These are phyloP conservation scores for Eudyptes chrysolophus DNA, from an alignment of 2,113 vertebrate species.

Conservation along the genomic window DNA sequence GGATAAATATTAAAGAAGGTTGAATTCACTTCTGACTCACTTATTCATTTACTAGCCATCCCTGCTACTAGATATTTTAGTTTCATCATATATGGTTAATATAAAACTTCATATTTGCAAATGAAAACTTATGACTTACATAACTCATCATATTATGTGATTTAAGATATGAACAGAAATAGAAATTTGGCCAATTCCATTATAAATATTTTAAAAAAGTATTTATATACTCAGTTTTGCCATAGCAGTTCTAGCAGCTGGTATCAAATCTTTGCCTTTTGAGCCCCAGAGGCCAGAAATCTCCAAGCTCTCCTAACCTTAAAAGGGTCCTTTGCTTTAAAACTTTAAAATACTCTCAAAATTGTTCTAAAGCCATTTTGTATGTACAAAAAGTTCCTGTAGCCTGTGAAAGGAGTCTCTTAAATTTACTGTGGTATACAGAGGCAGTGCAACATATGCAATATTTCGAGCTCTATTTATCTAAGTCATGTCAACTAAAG, in stretches of 20 bases:
- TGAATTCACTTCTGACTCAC: neutral
- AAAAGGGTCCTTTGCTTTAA: neutral
- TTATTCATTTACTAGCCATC: neutral
- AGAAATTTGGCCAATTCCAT: neutral
- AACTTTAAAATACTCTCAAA: neutral
- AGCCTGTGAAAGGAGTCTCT: neutral
- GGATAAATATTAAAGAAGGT: neutral
- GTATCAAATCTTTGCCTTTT: neutral
- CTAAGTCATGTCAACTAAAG: neutral
- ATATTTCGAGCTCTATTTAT: neutral
- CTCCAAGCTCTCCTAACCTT: neutral
- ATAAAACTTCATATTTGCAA: neutral
- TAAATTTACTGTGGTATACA: neutral
- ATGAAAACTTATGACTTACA: neutral
- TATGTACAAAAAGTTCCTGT: neutral
- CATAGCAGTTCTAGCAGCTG: neutral
- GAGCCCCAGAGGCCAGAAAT: neutral
- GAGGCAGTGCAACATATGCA: neutral
- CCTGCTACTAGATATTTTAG: neutral
- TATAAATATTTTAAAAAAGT: neutral
- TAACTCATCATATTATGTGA: neutral
- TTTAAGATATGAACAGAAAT: neutral
- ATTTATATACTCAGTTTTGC: neutral
- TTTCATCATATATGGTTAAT: neutral
- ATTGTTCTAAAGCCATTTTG: neutral